Conservation (phyloP, 2,888 invertebrate genomes). For the Ctena decussata region DNA sequence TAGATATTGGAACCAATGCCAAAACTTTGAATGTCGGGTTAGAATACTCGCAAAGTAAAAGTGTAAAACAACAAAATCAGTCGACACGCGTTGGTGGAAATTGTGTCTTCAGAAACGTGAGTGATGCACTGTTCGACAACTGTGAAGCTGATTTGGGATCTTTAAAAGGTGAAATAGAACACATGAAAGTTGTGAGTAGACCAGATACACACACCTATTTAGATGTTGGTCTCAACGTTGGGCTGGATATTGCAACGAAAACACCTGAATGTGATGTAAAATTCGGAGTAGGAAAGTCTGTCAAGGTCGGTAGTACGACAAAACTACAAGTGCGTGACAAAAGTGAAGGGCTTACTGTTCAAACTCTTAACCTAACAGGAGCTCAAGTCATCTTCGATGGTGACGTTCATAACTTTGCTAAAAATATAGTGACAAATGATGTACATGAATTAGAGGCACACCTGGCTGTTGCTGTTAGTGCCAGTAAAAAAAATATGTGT, state of each 20-base stretch:
- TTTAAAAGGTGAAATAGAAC: not conserved
- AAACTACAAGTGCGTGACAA: too few relatives aligned
- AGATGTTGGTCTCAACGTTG: not conserved
- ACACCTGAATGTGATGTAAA: not conserved
- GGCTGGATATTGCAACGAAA: not conserved
- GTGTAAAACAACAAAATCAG: not conserved
- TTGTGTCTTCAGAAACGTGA: not conserved
- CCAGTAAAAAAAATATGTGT: too few relatives aligned
- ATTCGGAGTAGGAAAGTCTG: not conserved
- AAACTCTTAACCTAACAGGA: not conserved
- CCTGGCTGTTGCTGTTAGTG: not conserved
- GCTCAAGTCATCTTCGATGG: not conserved
- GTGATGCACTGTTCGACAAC: not conserved
- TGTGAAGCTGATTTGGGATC: not conserved
- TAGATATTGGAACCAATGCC: too few relatives aligned
- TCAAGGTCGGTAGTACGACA: not conserved
- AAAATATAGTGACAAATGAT: not conserved
- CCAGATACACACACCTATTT: not conserved
- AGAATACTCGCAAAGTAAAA: not conserved
- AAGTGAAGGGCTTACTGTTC: not conserved
- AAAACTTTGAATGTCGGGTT: not conserved
- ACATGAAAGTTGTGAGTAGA: not conserved
- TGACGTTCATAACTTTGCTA: not conserved
- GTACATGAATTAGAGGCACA: not conserved
- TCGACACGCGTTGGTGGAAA: not conserved